phyloP scores from a whole-genome alignment of 2,888 invertebrate species.

The Amphipyra tragopoginis region DNA sequence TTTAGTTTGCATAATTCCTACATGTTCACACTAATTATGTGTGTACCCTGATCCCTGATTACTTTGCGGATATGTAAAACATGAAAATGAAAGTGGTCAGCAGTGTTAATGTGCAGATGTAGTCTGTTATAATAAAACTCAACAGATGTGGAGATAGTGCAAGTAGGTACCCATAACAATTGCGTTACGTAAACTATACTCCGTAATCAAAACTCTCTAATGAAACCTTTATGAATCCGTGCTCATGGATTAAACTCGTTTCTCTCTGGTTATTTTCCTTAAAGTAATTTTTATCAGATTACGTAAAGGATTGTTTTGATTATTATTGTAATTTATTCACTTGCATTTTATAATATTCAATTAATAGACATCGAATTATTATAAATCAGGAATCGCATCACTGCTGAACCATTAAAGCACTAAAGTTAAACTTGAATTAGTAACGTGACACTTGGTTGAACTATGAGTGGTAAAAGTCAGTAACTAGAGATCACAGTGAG shows the following conservation, averaged over 20 bases:
- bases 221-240: constrained; percentile 33
- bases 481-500: constrained; percentile 23
- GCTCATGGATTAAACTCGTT: constrained; percentile 20
- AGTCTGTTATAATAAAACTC: constrained; percentile 30
- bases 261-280: constrained; percentile 24
- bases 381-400: constrained; percentile 13
- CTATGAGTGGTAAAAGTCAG: background rate
- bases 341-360: background rate
- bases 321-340: constrained; percentile 10
- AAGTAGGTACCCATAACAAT: constrained; percentile 42
- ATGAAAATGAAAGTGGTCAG: constrained; percentile 69
- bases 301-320: constrained; percentile 14
- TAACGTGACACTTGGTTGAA: constrained; percentile 33
- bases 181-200: constrained; percentile 45
- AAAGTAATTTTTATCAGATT: constrained; percentile 2
- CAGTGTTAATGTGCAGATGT: constrained; percentile 18
- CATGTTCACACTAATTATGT: constrained; percentile 8
- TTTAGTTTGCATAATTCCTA: constrained; percentile 40
- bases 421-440: constrained; percentile 19
- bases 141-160: constrained; percentile 31
- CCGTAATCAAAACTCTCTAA: constrained; percentile 54
- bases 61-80: constrained; percentile 17
- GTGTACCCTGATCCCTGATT: constrained; percentile 29
- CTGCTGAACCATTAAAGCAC: constrained; percentile 25
- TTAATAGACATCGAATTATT: background rate